These are phyloP conservation scores for Istiophorus platypterus DNA, from an alignment of 2,113 vertebrate genomes.

Conservation along the genomic window DNA sequence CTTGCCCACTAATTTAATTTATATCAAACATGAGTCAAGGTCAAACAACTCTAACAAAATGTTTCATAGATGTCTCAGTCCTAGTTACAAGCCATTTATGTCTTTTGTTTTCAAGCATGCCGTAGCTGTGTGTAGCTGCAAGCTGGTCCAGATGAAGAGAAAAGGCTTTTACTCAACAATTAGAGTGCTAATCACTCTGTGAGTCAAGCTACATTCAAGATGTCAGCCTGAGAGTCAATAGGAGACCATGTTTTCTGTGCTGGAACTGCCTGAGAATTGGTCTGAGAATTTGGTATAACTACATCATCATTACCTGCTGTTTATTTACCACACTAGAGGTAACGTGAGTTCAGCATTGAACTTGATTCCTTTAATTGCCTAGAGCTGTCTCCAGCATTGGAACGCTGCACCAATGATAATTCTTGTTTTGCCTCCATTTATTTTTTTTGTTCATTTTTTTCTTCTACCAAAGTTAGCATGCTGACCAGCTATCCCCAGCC, in stretches of 20 bases:
- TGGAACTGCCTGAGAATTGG: neutral
- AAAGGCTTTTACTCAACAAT: neutral
- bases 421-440: too few relatives aligned
- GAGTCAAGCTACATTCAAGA: neutral
- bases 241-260: neutral
- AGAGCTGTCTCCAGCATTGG: too few relatives aligned
- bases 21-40: constrained; percentile 2
- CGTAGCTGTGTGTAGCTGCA: neutral
- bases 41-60: constrained; percentile 3
- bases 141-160: neutral
- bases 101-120: neutral
- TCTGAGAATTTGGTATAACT: too few relatives aligned
- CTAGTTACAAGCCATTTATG: neutral
- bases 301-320: too few relatives aligned
- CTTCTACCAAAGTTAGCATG: too few relatives aligned
- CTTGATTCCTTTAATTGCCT: too few relatives aligned
- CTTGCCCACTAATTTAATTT: constrained; percentile 29
- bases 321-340: too few relatives aligned
- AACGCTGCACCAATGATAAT: too few relatives aligned
- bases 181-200: neutral
- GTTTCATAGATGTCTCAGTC: neutral
- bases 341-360: too few relatives aligned
- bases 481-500: too few relatives aligned
- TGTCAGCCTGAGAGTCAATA: too few relatives aligned
- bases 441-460: too few relatives aligned